Evolutionary conservation across 64 coral and sea anemone species (phyloP), one percentile per base, ranked within the genome.

Genomic region (Dendronephthya gigantea): DNA sequence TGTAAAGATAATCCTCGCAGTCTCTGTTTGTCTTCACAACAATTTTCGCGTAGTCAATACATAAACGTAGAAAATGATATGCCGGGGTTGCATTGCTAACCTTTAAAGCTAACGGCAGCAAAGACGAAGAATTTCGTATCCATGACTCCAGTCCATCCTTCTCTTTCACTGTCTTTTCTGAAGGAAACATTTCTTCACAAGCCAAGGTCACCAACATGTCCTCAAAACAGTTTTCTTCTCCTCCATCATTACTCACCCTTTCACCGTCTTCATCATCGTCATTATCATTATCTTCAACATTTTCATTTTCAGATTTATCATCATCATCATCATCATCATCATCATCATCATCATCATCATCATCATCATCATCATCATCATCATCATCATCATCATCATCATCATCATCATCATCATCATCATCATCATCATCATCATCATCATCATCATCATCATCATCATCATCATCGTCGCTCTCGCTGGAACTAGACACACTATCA

Each of bases 161-260:
- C 1, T 79, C 22, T 0, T 0, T 17, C 13, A 79, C 72, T 12
- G 72, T 79, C 2, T 34, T 15, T 34, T 79, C 15, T 12, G 72
- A 79, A 79, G 72, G 72, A 16, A 79, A 79, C 72, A 79, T 79
- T 36, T 34, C 28, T 39, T 79, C 72, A 79, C 32, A 79, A 39
- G 37, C 7, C 0, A 28, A 36, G 15, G 72, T 79, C 2, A 79
- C 72, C 7, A 79, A 39, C 11, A 66, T 30, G 29, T 66, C 58
- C 19, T 30, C 58, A 66, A 66, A 66, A n/a, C 19, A 66, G 6
- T n/a, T n/a, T n/a, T n/a, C n/a, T n/a, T n/a, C n/a, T n/a, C n/a
- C n/a, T n/a, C n/a, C n/a, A n/a, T n/a, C n/a, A n/a, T n/a, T n/a
- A n/a, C n/a, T n/a, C n/a, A n/a, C n/a, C n/a, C n/a, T n/a, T n/a